Evolutionary conservation across 1,140 invertebrate species (phyloP), one percentile per base, ranked within the genome.

Genomic region (Eupeodes corollae): DNA sequence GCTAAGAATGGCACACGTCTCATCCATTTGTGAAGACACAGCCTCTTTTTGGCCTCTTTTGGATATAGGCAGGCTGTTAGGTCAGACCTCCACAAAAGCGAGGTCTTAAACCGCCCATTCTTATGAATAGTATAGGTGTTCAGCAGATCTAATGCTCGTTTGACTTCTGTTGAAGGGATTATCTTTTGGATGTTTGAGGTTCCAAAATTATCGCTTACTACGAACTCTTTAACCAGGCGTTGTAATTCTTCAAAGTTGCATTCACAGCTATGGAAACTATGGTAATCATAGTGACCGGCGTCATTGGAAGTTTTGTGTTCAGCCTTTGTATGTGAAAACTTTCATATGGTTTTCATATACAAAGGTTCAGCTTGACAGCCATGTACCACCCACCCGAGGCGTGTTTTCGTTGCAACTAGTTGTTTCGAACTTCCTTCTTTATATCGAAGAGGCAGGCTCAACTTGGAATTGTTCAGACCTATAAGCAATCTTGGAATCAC

Each of bases 11-110:
- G 6, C 16, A 56, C 50, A 13, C 19, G 21, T 19, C n/a, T 12
- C 26, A 56, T 35, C 37, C 47, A 50, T 13, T 34, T 31, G 40
- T 56, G 51, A 2, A 53, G 8, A n/a, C 14, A 12, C 6, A 52
- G 37, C 10, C 55, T 11, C 9, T 19, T 45, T 13, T 37, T 13
- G 5, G 52, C 52, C 1, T 48, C 1, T 10, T 15, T 6, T 38
- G 21, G 21, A 43, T 56, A n/a, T 49, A n/a, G 1, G 52, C 50
- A 1, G 54, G 40, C 2, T 15, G 0, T 37, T 9, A 6, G 2
- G 15, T 52, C 41, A 3, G 40, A 12, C 37, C 51, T 50, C 50
- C 54, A 58, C 2, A 58, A 30, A 18, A 52, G 34, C 10, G 50
- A 46, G 5, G 46, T 47, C 11, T 54, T 43, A 39, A 47, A 56